Conservation (phyloP, 2,113 vertebrate genomes). For the Pangasianodon hypophthalmus region DNA sequence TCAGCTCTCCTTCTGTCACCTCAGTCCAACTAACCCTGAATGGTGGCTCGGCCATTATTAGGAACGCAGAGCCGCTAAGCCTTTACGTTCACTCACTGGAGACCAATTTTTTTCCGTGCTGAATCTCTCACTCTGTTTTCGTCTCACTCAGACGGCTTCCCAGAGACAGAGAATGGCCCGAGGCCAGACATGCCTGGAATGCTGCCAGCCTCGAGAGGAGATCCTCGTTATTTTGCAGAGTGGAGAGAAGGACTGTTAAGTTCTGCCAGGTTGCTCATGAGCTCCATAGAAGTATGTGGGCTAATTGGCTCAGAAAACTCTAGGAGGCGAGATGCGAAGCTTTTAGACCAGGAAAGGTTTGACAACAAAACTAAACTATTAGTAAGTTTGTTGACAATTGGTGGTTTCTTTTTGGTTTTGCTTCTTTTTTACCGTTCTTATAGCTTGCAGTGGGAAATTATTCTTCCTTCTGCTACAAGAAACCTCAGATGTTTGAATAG, state of each 20-base stretch:
- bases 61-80: conserved; percentile 34
- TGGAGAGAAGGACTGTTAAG: conserved; percentile 47
- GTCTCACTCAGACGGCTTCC: conserved; percentile 46
- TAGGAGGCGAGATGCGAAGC: conserved; percentile 11
- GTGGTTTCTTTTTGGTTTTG: conserved; percentile 13
- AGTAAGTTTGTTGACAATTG: conserved; percentile 6
- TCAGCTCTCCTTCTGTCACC: conserved; percentile 40
- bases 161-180: conserved; percentile 21
- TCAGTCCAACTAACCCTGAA: conserved; percentile 36
- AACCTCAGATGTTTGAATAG: background rate
- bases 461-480: background rate
- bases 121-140: conserved; percentile 25
- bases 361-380: conserved; percentile 21
- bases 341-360: conserved; percentile 16
- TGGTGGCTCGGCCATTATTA: conserved; percentile 46
- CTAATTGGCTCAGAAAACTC: conserved; percentile 47
- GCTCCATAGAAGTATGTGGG: conserved; percentile 37
- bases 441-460: background rate
- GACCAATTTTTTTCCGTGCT: conserved; percentile 52
- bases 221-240: conserved; percentile 53
- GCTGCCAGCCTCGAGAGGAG: conserved; percentile 43
- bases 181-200: conserved; percentile 26
- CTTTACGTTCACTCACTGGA: conserved; percentile 42
- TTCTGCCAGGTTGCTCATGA: conserved; percentile 49
- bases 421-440: background rate